These are phyloP conservation scores for Onychostruthus taczanowskii DNA, from an alignment of 2,113 vertebrate species.

Conservation along the genomic window DNA sequence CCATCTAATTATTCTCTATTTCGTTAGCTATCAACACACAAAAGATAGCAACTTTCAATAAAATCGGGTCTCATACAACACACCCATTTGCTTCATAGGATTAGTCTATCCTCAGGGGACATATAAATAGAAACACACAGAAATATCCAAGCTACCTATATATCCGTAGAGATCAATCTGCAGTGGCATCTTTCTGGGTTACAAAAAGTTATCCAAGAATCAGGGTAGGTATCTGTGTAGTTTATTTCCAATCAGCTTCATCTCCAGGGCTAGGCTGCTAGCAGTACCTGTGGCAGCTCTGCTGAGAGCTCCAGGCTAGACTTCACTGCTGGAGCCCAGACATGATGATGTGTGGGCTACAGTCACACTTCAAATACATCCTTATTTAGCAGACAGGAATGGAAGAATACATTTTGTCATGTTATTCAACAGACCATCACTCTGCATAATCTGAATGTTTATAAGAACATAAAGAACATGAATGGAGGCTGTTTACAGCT, in stretches of 20 bases:
- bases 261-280: background rate
- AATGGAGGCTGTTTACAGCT: background rate
- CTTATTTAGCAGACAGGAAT: slow-evolving; percentile 7
- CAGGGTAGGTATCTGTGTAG: background rate
- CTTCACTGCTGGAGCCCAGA: background rate
- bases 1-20: background rate
- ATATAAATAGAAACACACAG: background rate
- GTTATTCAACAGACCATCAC: background rate
- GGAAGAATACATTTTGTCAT: background rate
- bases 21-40: background rate
- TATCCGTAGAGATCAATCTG: background rate
- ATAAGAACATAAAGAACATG: background rate
- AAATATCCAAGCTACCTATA: background rate
- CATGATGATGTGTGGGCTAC: background rate
- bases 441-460: background rate
- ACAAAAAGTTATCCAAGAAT: background rate
- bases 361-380: background rate
- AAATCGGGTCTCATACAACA: background rate
- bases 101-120: background rate
- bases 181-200: background rate
- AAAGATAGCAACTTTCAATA: background rate
- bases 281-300: background rate
- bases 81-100: background rate
- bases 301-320: background rate
- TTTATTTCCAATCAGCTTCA: background rate